A percentile compares a stretch with the other conserved stretches of the same genome.
Conservation (phyloP, 2,113 vertebrate genomes). For the Plecotus auritus region DNA sequence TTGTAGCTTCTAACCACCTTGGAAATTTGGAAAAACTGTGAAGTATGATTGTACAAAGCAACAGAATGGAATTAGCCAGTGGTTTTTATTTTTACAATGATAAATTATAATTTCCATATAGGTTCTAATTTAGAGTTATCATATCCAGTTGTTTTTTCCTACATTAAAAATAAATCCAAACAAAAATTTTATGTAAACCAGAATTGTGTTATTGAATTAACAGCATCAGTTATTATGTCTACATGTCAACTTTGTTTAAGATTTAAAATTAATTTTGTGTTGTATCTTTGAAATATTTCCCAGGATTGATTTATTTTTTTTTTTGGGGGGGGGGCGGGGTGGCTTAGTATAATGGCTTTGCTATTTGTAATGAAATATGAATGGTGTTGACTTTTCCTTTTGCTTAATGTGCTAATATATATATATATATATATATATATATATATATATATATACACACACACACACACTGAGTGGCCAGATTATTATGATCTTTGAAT, state of each 20-base stretch:
- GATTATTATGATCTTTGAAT: too few relatives aligned
- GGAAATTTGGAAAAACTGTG: neutral
- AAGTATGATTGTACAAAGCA: neutral
- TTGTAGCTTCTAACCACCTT: neutral
- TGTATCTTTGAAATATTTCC: neutral
- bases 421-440: too few relatives aligned
- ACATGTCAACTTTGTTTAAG: neutral
- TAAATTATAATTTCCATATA: neutral
- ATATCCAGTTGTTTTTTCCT: neutral
- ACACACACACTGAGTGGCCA: too few relatives aligned
- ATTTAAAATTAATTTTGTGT: constrained; percentile 18
- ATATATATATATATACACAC: neutral
- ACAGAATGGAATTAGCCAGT: neutral
- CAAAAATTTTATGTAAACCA: neutral
- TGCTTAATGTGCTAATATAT: neutral
- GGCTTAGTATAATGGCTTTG: neutral
- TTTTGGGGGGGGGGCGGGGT: too few relatives aligned
- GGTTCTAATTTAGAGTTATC: neutral
- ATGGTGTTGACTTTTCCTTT: neutral
- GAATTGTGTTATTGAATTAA: neutral
- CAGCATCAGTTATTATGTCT: neutral
- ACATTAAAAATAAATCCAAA: neutral
- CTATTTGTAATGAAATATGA: neutral
- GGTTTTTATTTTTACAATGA: neutral
- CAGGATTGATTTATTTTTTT: neutral